Percentiles rank a stretch among this genome's conserved stretches.
Conservation (phyloP, 2,113 vertebrate species). For the Stomatorhinus ivindoensis region DNA sequence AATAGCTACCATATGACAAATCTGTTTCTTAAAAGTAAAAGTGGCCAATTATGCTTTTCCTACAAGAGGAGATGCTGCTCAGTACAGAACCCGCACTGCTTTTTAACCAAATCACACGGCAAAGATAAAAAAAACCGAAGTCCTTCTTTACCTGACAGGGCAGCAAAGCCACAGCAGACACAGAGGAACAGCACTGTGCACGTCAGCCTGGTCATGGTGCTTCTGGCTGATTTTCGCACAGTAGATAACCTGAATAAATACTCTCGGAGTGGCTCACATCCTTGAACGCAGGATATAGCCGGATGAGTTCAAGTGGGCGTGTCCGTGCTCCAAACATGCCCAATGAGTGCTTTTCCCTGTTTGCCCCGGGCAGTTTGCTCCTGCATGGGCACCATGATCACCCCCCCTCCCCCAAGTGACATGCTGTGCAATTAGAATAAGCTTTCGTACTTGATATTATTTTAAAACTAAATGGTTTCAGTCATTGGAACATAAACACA, state of each 20-base stretch:
- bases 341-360: constrained; percentile 32
- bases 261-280: constrained; percentile 37
- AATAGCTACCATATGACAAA: not conserved
- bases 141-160: constrained; percentile 35
- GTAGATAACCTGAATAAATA: constrained; percentile 11
- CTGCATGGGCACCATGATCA: not conserved
- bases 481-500: not conserved
- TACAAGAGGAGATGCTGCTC: not conserved
- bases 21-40: not conserved
- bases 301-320: constrained; percentile 29
- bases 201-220: constrained; percentile 39
- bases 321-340: constrained; percentile 20
- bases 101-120: not conserved
- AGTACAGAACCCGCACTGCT: not conserved
- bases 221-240: constrained; percentile 10
- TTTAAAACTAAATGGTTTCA: not conserved
- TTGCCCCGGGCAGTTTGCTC: constrained; percentile 38
- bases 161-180: constrained; percentile 16
- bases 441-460: not conserved
- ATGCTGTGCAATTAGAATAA: not conserved
- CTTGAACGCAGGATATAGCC: constrained; percentile 53
- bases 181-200: constrained; percentile 29
- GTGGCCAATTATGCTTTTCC: not conserved
- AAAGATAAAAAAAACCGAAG: not conserved
- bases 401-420: no score